phyloP scores from a whole-genome alignment of 2,888 invertebrate genomes.

The Thecophora atra region DNA sequence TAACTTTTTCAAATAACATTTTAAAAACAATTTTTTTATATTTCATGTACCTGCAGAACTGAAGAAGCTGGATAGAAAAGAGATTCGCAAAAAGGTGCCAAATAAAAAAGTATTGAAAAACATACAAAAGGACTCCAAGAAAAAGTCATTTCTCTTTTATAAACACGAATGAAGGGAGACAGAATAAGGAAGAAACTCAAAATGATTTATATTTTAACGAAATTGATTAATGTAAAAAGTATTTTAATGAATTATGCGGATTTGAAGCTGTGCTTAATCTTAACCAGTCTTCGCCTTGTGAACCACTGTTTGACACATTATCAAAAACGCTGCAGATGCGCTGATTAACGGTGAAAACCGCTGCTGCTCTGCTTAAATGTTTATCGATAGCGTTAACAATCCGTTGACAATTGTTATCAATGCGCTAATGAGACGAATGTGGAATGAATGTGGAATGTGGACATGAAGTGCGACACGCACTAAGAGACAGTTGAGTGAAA shows the following conservation, averaged over 20 bases:
- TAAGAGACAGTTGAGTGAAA: not conserved
- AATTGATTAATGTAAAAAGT: too few relatives aligned
- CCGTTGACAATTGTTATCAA: constrained; percentile 11
- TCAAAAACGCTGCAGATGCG: not conserved
- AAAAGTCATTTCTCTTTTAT: not conserved
- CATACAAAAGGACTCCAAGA: not conserved
- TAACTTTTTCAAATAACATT: too few relatives aligned
- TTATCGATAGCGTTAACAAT: constrained; percentile 13
- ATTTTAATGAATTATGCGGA: too few relatives aligned
- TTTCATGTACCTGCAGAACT: constrained; percentile 13
- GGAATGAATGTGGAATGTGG: constrained; percentile 5
- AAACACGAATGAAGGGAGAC: too few relatives aligned
- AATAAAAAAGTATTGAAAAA: not conserved
- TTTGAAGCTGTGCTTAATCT: too few relatives aligned
- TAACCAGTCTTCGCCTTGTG: too few relatives aligned
- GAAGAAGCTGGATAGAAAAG: constrained; percentile 31
- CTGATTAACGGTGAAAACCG: not conserved
- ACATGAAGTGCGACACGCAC: constrained; percentile 5
- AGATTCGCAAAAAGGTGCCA: not conserved
- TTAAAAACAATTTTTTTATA: not conserved
- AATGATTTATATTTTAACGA: too few relatives aligned
- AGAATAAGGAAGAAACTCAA: too few relatives aligned
- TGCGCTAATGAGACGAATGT: constrained; percentile 7
- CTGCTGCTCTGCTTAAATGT: not conserved
- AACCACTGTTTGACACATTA: not conserved